These are phyloP conservation scores for Catalaphyllia jardinei DNA, from an alignment of 64 coral and sea anemone genomes.

Conservation along the genomic window DNA sequence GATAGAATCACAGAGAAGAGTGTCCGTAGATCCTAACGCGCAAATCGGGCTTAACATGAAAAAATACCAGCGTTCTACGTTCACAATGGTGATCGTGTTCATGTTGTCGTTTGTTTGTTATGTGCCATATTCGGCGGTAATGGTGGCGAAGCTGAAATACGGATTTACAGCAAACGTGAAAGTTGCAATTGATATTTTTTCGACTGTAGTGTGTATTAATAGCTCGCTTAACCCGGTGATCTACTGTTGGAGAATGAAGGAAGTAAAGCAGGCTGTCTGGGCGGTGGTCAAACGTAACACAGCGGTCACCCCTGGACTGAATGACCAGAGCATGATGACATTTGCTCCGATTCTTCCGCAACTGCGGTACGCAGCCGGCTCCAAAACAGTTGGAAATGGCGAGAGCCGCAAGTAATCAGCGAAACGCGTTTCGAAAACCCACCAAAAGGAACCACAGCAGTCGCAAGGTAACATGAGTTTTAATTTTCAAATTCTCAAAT, in stretches of 20 bases:
- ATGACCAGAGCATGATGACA: neutral
- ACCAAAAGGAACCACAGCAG: too few relatives aligned
- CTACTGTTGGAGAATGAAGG: conserved; percentile 24
- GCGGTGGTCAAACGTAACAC: neutral
- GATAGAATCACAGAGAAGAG: neutral
- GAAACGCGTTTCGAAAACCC: neutral
- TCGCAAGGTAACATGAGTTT: too few relatives aligned
- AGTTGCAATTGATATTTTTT: conserved; percentile 28
- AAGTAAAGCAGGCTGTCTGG: conserved; percentile 25
- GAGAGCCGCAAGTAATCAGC: neutral
- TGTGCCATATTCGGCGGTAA: conserved; percentile 11
- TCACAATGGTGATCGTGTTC: conserved; percentile 28
- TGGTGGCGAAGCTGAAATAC: conserved; percentile 28
- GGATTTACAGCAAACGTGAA: conserved; percentile 16
- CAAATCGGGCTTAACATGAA: conserved; percentile 31
- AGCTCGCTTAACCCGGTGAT: conserved; percentile 29
- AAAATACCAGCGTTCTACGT: conserved; percentile 44
- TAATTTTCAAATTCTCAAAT: too few relatives aligned
- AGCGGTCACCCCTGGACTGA: neutral
- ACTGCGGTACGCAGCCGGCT: neutral
- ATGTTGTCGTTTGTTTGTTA: conserved; percentile 37
- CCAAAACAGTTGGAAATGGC: neutral
- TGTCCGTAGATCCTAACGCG: neutral
- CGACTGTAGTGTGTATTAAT: conserved; percentile 27
- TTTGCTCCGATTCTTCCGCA: neutral